phyloP scores from a whole-genome alignment of 2,113 vertebrate species.

The Lagopus leucura region DNA sequence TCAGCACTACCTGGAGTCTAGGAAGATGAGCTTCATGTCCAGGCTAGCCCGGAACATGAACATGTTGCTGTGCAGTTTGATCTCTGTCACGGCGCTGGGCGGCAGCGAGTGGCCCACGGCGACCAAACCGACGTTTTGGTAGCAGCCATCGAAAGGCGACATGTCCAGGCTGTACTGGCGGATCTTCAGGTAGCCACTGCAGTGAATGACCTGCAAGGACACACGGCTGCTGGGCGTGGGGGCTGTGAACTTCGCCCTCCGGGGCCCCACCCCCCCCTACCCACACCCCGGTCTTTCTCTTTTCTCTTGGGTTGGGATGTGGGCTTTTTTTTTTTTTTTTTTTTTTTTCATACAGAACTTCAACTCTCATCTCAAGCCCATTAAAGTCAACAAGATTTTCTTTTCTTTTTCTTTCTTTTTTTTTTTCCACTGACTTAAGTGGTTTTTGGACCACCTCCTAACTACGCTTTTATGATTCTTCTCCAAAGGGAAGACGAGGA shows the following conservation, averaged over 20 bases:
- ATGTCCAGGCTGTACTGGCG: conserved; percentile 97
- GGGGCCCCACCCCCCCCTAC: no score
- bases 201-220: conserved; percentile 91
- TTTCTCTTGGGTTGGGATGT: fast-evolving
- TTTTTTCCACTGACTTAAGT: not conserved
- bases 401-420: not conserved
- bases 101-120: conserved; percentile 96
- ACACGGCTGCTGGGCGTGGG: not conserved
- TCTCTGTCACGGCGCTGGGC: conserved; percentile 95
- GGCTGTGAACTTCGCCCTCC: not conserved
- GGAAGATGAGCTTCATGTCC: conserved; percentile 98
- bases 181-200: conserved; percentile 97
- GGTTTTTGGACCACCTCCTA: conserved; percentile 44
- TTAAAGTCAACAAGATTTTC: not conserved
- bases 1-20: conserved; percentile 90
- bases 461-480: conserved; percentile 6
- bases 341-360: not conserved
- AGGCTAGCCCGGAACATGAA: conserved; percentile 98
- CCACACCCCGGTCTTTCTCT: not conserved
- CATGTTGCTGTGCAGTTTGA: conserved; percentile 98
- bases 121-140: conserved; percentile 97
- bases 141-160: conserved; percentile 97
- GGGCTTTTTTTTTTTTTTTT: no score
- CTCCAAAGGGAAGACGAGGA: not conserved
- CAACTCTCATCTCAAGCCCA: not conserved